Conservation (phyloP, 1,140 invertebrate species). For the Leptopilina clavipes region DNA sequence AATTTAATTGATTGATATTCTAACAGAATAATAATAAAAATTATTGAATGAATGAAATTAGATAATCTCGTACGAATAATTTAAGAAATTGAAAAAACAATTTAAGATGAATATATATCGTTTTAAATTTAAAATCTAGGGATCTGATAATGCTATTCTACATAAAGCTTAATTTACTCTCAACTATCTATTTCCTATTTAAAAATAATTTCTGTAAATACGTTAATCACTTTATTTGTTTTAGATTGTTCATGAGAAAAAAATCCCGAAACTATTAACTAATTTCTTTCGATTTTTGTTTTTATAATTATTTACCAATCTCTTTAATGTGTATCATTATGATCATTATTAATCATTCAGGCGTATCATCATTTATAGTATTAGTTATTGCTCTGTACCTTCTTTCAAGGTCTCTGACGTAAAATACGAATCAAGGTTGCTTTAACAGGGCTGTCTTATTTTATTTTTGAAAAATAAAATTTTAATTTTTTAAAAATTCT, state of each 20-base stretch:
- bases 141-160: not conserved
- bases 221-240: too few species aligned
- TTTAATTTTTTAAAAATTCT: conserved; percentile 4
- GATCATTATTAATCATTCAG: not conserved
- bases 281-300: not conserved
- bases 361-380: not conserved
- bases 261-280: not conserved
- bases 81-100: not conserved
- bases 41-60: too few species aligned
- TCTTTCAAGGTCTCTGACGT: not conserved
- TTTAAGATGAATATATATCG: too few species aligned
- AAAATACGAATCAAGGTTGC: not conserved
- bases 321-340: not conserved
- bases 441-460: not conserved
- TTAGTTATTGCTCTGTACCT: not conserved
- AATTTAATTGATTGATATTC: too few species aligned
- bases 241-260: not conserved
- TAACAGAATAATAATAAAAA: too few species aligned
- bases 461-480: not conserved
- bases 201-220: not conserved
- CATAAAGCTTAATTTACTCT: not conserved
- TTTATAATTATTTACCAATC: not conserved
- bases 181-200: conserved; percentile 20
- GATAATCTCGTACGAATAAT: too few species aligned
- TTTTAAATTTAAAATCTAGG: conserved; percentile 18